These are phyloP conservation scores for Erethizon dorsatum DNA, from an alignment of 2,797 vertebrate genomes.

Conservation along the genomic window DNA sequence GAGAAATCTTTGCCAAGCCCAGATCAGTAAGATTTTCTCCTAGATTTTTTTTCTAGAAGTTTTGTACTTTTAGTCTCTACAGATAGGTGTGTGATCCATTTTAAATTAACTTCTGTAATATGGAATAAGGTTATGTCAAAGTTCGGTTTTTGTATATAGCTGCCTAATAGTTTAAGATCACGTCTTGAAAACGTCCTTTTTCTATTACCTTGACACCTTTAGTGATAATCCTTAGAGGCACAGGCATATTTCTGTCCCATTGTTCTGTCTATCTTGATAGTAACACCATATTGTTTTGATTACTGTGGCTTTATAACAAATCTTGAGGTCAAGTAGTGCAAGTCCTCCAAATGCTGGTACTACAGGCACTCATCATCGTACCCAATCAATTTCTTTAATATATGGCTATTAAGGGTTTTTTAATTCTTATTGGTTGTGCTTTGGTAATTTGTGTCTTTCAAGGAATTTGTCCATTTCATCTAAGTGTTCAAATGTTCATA, in stretches of 20 bases:
- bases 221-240: neutral
- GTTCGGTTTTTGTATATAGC: neutral
- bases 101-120: neutral
- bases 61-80: neutral
- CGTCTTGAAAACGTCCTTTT: neutral
- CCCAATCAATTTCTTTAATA: neutral
- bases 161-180: neutral
- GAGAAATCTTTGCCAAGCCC: neutral
- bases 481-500: neutral
- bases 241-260: neutral
- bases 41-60: too few species aligned
- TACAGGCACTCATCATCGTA: too few species aligned
- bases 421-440: neutral
- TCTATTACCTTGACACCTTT: neutral
- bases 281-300: neutral
- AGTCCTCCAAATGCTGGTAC: too few species aligned
- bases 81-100: neutral
- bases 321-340: neutral
- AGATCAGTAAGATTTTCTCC: neutral
- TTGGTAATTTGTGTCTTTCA: neutral
- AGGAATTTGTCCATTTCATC: neutral
- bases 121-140: neutral
- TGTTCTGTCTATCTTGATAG: neutral
- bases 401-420: neutral
- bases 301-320: neutral